Evolutionary conservation across 2,888 invertebrate species (phyloP).

Genomic region (Nomada flava): DNA sequence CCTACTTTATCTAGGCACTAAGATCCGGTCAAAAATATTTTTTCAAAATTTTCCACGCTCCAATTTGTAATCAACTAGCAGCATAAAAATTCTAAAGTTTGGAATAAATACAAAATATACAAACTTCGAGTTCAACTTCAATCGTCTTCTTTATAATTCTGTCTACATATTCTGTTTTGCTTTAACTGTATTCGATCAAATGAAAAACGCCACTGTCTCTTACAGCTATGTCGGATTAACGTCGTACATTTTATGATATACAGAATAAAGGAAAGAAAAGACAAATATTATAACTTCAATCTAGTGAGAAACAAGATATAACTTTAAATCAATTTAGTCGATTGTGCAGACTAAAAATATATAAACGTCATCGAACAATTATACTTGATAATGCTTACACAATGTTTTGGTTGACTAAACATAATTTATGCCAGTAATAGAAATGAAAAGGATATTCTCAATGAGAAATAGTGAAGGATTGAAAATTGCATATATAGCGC

Average conservation of each 20-base stretch:
- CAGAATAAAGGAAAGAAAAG: neutral
- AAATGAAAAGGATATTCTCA: too few species aligned
- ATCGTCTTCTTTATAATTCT: neutral
- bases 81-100: neutral
- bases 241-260: neutral
- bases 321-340: neutral
- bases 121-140: neutral
- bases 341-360: neutral
- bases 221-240: too few species aligned
- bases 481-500: neutral
- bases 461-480: too few species aligned
- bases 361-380: neutral
- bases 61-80: neutral
- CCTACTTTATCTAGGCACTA: constrained; percentile 83
- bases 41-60: constrained; percentile 33
- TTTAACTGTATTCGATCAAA: too few species aligned
- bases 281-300: neutral
- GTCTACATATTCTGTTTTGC: neutral
- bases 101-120: neutral
- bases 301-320: neutral
- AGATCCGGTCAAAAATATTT: constrained; percentile 75
- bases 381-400: too few species aligned
- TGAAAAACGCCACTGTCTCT: too few species aligned
- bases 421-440: neutral
- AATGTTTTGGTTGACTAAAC: too few species aligned